These are phyloP conservation scores for Drosophila sproati DNA, from an alignment of 1,140 invertebrate species.

Conservation along the genomic window DNA sequence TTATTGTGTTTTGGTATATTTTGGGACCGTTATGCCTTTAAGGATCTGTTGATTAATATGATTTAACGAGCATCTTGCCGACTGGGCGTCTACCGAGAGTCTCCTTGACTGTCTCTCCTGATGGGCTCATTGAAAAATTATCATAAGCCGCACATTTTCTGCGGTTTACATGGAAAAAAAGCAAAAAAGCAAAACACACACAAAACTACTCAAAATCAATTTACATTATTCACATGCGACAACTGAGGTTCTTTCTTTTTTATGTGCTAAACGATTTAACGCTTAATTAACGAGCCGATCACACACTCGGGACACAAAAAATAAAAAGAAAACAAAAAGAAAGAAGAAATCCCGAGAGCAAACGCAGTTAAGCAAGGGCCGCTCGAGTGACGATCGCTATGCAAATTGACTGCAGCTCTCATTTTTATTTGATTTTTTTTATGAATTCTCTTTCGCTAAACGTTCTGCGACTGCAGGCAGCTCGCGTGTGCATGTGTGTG, in stretches of 20 bases:
- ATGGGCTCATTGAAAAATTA: constrained; percentile 49
- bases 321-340: constrained; percentile 17
- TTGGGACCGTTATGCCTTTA: constrained; percentile 14
- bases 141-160: constrained; percentile 73
- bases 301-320: constrained; percentile 25
- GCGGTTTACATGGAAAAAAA: constrained; percentile 47
- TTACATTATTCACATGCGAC: constrained; percentile 55
- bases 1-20: background rate
- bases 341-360: constrained; percentile 4
- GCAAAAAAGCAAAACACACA: constrained; percentile 26
- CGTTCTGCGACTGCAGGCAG: background rate
- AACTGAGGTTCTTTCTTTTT: constrained; percentile 30
- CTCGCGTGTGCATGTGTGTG: background rate
- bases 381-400: constrained; percentile 58
- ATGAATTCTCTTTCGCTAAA: constrained; percentile 19
- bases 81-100: constrained; percentile 36
- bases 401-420: constrained; percentile 60
- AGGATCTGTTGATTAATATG: constrained; percentile 69
- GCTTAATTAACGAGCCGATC: constrained; percentile 71
- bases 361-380: constrained; percentile 9
- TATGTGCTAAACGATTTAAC: constrained; percentile 70
- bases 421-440: background rate
- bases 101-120: constrained; percentile 32
- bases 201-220: constrained; percentile 74
- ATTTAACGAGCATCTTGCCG: constrained; percentile 64